Base-by-base conservation (phyloP, 1,140 invertebrate species). In the Drosophila santomea region DNA sequence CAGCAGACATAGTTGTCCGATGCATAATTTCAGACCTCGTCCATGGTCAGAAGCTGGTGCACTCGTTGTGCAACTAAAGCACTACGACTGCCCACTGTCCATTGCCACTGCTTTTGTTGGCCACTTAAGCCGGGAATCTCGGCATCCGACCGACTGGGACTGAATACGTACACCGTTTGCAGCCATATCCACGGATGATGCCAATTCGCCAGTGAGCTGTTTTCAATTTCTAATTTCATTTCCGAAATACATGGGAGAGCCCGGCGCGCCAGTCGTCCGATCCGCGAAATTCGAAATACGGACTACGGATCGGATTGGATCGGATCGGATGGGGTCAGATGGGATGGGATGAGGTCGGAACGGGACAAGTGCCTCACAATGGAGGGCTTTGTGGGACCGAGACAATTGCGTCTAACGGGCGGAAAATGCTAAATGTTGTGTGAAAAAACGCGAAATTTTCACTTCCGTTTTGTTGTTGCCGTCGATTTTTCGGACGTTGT, bases 151-250 rank as follows among this genome's bases (percentile, higher is more conserved):
- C 55, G 44, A 50, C 47, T 73, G 56, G 35, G 11, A 32, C 59
- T 28, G 36, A 59, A 77, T 80, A 89, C 84, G 47, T 91, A 91
- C 89, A 91, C 83, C 71, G 83, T 85, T 85, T 90, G 86, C 72
- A 91, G 78, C 90, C 90, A 91, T 88, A 85, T 91, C 90, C 90
- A 91, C 78, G 90, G 90, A 90, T 85, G 90, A 91, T 90, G 80
- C 90, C 90, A 91, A 80, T 90, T 90, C 79, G 85, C 73, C 78
- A 88, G 75, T 82, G 86, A 82, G 55, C 80, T 85, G 76, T 90
- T 89, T 80, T 89, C 84, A 90, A 90, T 90, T 85, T 91, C 90
- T 88, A 91, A 88, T 91, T 90, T 91, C 90, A 91, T 91, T 88
- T 84, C 90, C 80, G 77, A 91, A 83, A 83, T 69, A 76, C 80